phyloP scores from a whole-genome alignment of 64 coral and sea anemone species.

The Dendrophyllia cribrosa region DNA sequence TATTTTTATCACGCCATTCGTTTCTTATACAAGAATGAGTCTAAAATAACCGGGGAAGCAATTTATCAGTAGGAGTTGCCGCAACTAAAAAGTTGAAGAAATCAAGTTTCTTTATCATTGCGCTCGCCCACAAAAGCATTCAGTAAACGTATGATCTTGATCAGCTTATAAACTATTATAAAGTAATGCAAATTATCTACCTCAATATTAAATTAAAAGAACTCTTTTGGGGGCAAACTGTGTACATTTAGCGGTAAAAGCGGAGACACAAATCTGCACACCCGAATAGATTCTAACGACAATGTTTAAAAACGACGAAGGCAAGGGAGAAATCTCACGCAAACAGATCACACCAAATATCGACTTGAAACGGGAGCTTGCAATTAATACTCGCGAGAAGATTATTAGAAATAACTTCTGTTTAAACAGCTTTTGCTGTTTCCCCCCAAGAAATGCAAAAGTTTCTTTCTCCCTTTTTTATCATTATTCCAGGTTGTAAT shows the following conservation, averaged over 20 bases:
- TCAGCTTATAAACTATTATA: not conserved
- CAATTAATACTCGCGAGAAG: slow-evolving; percentile 17
- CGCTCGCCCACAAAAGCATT: not conserved
- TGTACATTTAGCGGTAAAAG: slow-evolving; percentile 20
- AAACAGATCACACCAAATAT: not conserved
- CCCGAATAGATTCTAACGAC: not conserved
- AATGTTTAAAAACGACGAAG: not conserved
- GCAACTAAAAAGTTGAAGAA: not conserved
- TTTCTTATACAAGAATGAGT: not conserved
- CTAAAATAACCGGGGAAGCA: not conserved
- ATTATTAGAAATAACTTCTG: slow-evolving; percentile 40
- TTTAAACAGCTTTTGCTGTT: slow-evolving; percentile 48
- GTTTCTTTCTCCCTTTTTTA: slow-evolving; percentile 6
- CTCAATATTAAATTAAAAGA: slow-evolving; percentile 42
- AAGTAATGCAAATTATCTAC: slow-evolving; percentile 40
- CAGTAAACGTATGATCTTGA: slow-evolving; percentile 5
- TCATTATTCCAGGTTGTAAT: not conserved
- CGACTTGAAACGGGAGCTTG: slow-evolving; percentile 19
- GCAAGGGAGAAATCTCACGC: not conserved
- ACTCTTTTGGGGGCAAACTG: slow-evolving; percentile 10
- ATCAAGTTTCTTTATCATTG: not conserved
- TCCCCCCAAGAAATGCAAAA: not conserved
- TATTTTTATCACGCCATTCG: not conserved
- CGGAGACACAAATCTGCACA: slow-evolving; percentile 1
- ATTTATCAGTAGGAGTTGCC: not conserved